Evolutionary conservation across 2,113 vertebrate genomes (phyloP), one percentile per base, ranked within the genome.

Genomic region (Hepsetus odoe): DNA sequence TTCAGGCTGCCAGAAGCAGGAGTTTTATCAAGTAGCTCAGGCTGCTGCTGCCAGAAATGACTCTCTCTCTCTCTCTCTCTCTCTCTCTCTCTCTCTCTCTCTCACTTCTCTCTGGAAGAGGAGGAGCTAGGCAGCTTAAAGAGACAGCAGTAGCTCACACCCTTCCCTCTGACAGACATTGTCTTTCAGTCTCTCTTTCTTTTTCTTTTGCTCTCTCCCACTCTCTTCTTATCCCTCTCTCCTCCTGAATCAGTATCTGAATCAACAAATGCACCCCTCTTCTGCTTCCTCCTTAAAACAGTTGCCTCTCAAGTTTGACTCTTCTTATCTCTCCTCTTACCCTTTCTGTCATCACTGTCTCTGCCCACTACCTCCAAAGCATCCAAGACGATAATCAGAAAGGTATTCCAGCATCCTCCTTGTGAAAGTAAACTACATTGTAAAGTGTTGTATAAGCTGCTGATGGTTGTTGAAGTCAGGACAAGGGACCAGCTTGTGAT

Each of bases 1-100:
- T 90, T 88, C 87, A 86, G 87, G 83, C 85, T 90, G 93, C 91
- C 92, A 92, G 93, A 91, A 91, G 92, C 91, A 93, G 90, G 90
- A 93, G 90, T 93, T 92, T 55, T 91, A 86, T 92, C 73, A 89
- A 91, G 91, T 91, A 89, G 92, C 92, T 91, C 85, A 82, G 90
- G 92, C 91, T 91, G 85, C 88, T 90, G 85, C 88, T 90, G 86
- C 89, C 88, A 91, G 88, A 85, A 77, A 71, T 24, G 24, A 61
- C 80, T 85, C 77, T 82, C 71, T 26, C 79, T 81, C 72, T 81
- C 79, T 65, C 68, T 75, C 72, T 73, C 46, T 56, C 64, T 44
- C 88, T 91, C 88, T 35, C 82, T 88, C 86, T 73, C 72, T 84
- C 85, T 80, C 83, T 86, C 74, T 22, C 88, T 91, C 88, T 33